These are phyloP conservation scores for Amblyraja radiata DNA, from an alignment of 2,797 vertebrate species.

Conservation along the genomic window DNA sequence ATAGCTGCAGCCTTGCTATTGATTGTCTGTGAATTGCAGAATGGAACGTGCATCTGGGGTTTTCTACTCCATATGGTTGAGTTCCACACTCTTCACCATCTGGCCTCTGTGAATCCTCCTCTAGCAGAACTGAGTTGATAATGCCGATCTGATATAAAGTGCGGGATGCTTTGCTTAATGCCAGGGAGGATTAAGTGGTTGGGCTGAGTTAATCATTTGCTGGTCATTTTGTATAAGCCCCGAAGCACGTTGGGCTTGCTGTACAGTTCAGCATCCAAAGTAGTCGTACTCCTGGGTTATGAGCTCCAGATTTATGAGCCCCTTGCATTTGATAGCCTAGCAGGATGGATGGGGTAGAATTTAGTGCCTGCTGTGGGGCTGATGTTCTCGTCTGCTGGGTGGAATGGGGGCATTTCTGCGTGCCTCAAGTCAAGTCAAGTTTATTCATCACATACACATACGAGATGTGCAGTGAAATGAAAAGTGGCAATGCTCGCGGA, in stretches of 20 bases:
- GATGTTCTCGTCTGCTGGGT: too few relatives aligned
- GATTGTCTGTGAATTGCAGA: neutral
- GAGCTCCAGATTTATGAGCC: too few relatives aligned
- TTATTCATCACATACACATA: too few relatives aligned
- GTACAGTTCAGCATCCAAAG: neutral
- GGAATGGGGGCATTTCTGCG: too few relatives aligned
- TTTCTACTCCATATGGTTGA: neutral
- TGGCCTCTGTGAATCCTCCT: neutral
- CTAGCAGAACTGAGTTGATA: neutral
- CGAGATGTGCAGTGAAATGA: too few relatives aligned
- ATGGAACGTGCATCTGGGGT: neutral
- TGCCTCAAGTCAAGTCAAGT: too few relatives aligned
- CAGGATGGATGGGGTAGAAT: too few relatives aligned
- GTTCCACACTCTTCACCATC: neutral
- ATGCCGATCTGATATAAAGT: neutral
- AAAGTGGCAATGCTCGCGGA: too few relatives aligned
- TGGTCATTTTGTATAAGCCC: neutral
- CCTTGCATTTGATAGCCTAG: too few relatives aligned
- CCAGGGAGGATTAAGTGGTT: neutral
- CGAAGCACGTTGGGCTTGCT: neutral
- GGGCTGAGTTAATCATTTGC: too few relatives aligned
- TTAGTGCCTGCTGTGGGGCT: too few relatives aligned
- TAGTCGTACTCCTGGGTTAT: too few relatives aligned
- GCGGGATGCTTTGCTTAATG: neutral
- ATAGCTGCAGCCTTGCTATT: neutral